These are phyloP conservation scores for Podarcis muralis DNA, from an alignment of 2,113 vertebrate species.

Conservation along the genomic window DNA sequence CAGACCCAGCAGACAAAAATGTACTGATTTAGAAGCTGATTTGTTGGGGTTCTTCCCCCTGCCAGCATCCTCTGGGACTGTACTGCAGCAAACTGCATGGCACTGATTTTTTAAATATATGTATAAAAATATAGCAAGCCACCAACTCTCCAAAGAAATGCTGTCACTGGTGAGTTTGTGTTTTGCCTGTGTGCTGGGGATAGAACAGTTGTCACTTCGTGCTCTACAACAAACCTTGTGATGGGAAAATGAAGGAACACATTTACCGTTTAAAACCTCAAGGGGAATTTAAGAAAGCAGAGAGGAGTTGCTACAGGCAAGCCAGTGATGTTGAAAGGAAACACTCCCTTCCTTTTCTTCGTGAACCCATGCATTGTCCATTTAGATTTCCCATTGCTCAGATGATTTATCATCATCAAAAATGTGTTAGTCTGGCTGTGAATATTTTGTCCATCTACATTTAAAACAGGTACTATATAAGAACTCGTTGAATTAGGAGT, in stretches of 20 bases:
- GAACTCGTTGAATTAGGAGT: too few species aligned
- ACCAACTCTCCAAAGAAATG: background rate
- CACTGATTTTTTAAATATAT: conserved; percentile 3
- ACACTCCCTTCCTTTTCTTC: background rate
- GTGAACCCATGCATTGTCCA: too few species aligned
- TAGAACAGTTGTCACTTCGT: background rate
- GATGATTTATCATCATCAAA: background rate
- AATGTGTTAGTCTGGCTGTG: background rate
- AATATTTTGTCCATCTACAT: background rate
- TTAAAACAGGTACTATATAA: background rate
- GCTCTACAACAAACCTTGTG: conserved; percentile 25
- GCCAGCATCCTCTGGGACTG: background rate
- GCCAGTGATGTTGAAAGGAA: background rate
- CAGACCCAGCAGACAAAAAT: background rate
- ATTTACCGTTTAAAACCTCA: conserved; percentile 42
- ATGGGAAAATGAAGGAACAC: conserved; percentile 34
- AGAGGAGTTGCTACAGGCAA: background rate
- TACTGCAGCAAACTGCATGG: background rate
- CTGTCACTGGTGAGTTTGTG: background rate
- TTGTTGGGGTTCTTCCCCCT: background rate
- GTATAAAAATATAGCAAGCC: background rate
- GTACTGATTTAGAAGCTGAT: background rate
- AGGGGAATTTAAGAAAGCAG: conserved; percentile 23
- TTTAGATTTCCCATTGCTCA: background rate
- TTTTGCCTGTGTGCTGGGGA: background rate